These are phyloP conservation scores for Tragelaphus imberbis DNA, from an alignment of 2,113 vertebrate species.

Conservation along the genomic window DNA sequence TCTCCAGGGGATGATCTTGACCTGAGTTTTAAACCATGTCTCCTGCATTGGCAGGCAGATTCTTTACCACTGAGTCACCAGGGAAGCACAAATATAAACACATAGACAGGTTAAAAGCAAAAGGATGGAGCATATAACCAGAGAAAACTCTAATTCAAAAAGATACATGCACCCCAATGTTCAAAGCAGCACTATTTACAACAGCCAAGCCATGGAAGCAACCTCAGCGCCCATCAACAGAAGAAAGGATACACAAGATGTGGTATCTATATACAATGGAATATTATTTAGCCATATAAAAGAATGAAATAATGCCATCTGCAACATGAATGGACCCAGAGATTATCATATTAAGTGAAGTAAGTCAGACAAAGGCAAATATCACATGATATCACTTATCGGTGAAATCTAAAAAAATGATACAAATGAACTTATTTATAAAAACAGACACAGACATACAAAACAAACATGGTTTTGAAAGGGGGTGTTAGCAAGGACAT, in stretches of 20 bases:
- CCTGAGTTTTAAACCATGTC: neutral
- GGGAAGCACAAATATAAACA: neutral
- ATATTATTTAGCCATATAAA: neutral
- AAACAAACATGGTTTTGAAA: neutral
- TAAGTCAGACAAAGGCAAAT: neutral
- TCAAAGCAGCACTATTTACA: neutral
- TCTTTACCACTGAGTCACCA: neutral
- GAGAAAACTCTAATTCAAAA: neutral
- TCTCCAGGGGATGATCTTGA: neutral
- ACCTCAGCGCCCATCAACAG: neutral
- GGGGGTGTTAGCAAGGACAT: neutral
- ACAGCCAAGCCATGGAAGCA: neutral
- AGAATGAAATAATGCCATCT: neutral
- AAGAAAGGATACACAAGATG: neutral
- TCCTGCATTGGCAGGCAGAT: neutral
- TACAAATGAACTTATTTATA: neutral
- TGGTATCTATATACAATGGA: neutral
- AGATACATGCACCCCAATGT: neutral
- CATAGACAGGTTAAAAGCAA: neutral
- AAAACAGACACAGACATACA: neutral
- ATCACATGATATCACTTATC: neutral
- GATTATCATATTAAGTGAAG: neutral
- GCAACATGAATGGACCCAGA: neutral
- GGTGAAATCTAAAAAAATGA: neutral
- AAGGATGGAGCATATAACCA: neutral